Base-by-base conservation (phyloP, 2,888 invertebrate species). In the Troides oblongomaculatus region DNA sequence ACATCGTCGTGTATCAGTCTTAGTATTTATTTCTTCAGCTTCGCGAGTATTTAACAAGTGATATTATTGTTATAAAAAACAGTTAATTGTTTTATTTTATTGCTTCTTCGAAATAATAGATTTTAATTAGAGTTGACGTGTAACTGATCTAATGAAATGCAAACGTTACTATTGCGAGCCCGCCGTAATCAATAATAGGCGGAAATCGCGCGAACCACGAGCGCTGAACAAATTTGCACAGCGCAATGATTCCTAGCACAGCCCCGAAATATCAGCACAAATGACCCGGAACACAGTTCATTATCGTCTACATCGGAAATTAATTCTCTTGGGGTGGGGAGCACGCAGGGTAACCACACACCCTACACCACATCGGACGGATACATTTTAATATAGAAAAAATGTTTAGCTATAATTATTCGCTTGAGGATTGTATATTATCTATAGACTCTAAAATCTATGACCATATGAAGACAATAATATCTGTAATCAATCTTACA, bases 261-360 rank as follows among this genome's bases (percentile, higher is more conserved):
- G 79, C 78, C 80, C 77, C 81, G 78, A 76, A 84, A 85, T 84
- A 86, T 84, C 83, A 82, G 82, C 80, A 82, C 83, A 85, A 85
- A 86, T 84, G 84, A 83, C 79, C 72, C 72, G 71, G 58, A 66
- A 75, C 71, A 67, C 77, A 77, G 82, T 84, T 88, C 87, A 89
- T 89, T 89, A 89, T 81, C 82, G 77, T 78, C 81, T 75, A 78
- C 82, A 85, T 88, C 79, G 84, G 83, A 87, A 86, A 89, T 89
- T 86, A 84, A 90, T 87, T 85, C 87, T 80, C 85, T 59, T 73
- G 74, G 46, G 81, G 81, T 79, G 74, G 67, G 70, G 71, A 74
- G 76, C 74, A 79, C 78, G 79, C 81, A 79, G 84, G 77, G 79
- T 79, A 81, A 82, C 81, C 56, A n/a, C 56, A 21, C 50, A 18